Conservation (phyloP, 2,113 vertebrate species). For the Chrysemys picta region DNA sequence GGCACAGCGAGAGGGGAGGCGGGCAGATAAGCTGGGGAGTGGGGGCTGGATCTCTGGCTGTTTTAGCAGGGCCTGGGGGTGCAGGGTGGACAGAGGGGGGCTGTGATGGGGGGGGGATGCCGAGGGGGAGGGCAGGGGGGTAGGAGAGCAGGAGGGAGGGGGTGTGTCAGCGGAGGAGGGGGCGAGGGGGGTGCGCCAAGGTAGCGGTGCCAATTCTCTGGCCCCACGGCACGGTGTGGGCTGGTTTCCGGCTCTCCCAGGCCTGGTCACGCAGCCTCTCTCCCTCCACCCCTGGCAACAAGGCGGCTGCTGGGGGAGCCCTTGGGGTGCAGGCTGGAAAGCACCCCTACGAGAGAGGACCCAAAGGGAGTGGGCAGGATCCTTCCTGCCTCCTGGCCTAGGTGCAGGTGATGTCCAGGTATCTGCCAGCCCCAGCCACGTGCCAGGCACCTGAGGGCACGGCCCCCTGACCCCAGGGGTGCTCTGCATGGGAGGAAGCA, state of each 20-base stretch:
- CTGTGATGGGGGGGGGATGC: neutral
- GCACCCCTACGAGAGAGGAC: too few relatives aligned
- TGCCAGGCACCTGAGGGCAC: neutral
- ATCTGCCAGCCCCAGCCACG: neutral
- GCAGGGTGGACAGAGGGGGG: neutral
- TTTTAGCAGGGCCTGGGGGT: neutral
- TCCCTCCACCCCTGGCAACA: too few relatives aligned
- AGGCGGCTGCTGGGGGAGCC: too few relatives aligned
- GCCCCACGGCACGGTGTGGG: neutral
- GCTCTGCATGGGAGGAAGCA: neutral
- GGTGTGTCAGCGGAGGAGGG: neutral
- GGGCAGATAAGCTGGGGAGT: too few relatives aligned
- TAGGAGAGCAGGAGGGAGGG: neutral
- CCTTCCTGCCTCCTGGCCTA: neutral
- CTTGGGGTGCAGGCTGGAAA: neutral
- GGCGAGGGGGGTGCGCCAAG: accelerated
- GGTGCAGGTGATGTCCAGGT: neutral
- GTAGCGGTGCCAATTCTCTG: neutral
- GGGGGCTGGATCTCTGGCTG: neutral
- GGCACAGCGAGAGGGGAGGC: too few relatives aligned
- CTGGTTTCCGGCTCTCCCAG: neutral
- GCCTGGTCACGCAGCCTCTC: neutral
- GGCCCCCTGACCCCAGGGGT: neutral
- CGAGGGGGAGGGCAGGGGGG: neutral
- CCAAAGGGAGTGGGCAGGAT: neutral